phyloP scores from a whole-genome alignment of 2,888 invertebrate species.

The Heliconius erato region DNA sequence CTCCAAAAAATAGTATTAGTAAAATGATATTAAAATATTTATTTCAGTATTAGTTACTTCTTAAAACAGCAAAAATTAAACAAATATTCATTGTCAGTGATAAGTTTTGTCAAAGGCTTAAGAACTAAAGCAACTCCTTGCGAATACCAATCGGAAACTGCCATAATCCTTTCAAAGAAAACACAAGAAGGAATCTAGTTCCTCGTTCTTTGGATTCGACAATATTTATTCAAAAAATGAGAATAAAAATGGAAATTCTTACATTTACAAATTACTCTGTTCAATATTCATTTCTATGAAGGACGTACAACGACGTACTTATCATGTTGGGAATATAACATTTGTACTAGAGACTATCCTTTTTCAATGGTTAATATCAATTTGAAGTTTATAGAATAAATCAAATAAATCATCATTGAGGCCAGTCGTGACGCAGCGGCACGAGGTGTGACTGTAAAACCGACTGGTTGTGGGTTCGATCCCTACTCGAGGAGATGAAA shows the following conservation, averaged over 20 bases:
- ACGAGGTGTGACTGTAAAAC: too few relatives aligned
- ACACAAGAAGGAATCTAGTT: not conserved
- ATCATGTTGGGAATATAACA: conserved; percentile 9
- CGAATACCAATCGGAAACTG: conserved; percentile 10
- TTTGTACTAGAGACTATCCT: not conserved
- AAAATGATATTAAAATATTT: not conserved
- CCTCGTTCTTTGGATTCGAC: not conserved
- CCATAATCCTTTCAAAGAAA: conserved; percentile 3
- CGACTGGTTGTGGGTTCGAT: too few relatives aligned
- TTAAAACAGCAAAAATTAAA: not conserved
- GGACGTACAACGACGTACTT: conserved; percentile 9
- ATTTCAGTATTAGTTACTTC: not conserved
- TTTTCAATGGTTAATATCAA: not conserved
- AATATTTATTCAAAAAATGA: not conserved
- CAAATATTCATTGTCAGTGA: not conserved
- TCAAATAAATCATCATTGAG: too few relatives aligned
- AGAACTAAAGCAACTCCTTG: conserved; percentile 4
- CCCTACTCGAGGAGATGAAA: too few relatives aligned
- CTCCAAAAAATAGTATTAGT: not conserved
- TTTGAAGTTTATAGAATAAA: not conserved
- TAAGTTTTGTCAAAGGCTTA: conserved; percentile 2
- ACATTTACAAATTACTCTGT: conserved; percentile 12
- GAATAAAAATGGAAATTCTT: not conserved
- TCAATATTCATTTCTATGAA: conserved; percentile 3
- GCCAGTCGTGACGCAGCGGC: too few relatives aligned